Percentiles rank a stretch among this genome's conserved stretches.
These are phyloP conservation scores for Synanthedon myopaeformis DNA, from an alignment of 2,888 invertebrate species.

Conservation along the genomic window DNA sequence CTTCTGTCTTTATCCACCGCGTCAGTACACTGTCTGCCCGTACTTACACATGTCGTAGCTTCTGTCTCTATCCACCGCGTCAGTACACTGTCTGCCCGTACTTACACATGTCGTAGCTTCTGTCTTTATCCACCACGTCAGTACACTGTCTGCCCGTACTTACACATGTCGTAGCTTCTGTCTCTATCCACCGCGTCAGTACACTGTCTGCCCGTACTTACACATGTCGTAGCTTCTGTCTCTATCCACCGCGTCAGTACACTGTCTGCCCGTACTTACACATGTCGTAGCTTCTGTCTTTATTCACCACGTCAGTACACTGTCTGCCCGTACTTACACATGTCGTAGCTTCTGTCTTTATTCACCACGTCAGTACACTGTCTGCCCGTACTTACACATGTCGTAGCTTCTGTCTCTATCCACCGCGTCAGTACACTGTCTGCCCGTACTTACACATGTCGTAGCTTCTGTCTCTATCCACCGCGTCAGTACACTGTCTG, in stretches of 20 bases:
- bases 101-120: conserved; percentile 14
- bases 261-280: background rate
- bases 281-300: conserved; percentile 28
- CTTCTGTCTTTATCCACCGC: conserved; percentile 53
- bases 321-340: background rate
- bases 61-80: conserved; percentile 54
- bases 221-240: conserved; percentile 26
- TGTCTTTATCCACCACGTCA: conserved; percentile 48
- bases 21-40: conserved; percentile 18
- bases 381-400: background rate
- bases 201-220: conserved; percentile 44
- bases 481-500: conserved; percentile 27
- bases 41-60: conserved; percentile 5
- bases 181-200: conserved; percentile 52
- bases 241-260: conserved; percentile 47
- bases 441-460: background rate
- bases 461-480: conserved; percentile 44
- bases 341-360: conserved; percentile 28
- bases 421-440: conserved; percentile 26
- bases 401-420: conserved; percentile 37
- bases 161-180: conserved; percentile 20
- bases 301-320: conserved; percentile 30
- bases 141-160: background rate
- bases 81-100: background rate
- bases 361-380: too few species aligned